phyloP scores from a whole-genome alignment of 2,113 vertebrate genomes.

The Percopsis transmontana region DNA sequence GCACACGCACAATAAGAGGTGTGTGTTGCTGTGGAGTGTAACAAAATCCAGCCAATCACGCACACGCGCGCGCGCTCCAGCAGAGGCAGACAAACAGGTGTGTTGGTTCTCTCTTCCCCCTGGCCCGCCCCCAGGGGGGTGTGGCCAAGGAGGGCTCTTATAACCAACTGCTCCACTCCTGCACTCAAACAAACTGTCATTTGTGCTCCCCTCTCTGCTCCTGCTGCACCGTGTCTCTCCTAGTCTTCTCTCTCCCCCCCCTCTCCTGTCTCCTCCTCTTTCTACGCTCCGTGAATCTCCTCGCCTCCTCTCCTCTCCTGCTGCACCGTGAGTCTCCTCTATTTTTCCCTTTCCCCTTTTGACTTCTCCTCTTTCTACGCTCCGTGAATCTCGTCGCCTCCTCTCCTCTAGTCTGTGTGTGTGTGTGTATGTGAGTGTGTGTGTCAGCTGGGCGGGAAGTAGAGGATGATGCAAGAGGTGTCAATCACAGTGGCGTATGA shows the following conservation, averaged over 20 bases:
- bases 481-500: slow-evolving; percentile 95
- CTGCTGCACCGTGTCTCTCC: slow-evolving; percentile 12
- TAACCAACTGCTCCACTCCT: not conserved
- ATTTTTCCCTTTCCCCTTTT: not conserved
- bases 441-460: slow-evolving; percentile 6
- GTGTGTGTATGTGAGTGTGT: not conserved
- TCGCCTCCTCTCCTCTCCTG: not conserved
- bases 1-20: not conserved
- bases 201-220: slow-evolving; percentile 26
- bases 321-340: slow-evolving; percentile 16
- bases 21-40: not conserved
- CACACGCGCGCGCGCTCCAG: not conserved
- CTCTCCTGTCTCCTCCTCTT: slow-evolving; percentile 14
- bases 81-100: slow-evolving; percentile 70
- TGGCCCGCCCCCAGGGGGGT: slow-evolving; percentile 14
- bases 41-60: not conserved
- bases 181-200: slow-evolving; percentile 47
- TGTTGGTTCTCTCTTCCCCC: slow-evolving; percentile 57
- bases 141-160: slow-evolving; percentile 13
- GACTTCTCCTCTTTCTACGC: not conserved
- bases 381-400: not conserved
- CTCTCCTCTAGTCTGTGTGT: not conserved
- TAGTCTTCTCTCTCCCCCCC: not conserved
- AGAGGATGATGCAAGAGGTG: slow-evolving; percentile 97
- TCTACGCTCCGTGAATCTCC: not conserved